Percentiles rank a stretch among this genome's conserved stretches.
These are phyloP conservation scores for Fabriciana adippe DNA, from an alignment of 2,888 invertebrate genomes.

Conservation along the genomic window DNA sequence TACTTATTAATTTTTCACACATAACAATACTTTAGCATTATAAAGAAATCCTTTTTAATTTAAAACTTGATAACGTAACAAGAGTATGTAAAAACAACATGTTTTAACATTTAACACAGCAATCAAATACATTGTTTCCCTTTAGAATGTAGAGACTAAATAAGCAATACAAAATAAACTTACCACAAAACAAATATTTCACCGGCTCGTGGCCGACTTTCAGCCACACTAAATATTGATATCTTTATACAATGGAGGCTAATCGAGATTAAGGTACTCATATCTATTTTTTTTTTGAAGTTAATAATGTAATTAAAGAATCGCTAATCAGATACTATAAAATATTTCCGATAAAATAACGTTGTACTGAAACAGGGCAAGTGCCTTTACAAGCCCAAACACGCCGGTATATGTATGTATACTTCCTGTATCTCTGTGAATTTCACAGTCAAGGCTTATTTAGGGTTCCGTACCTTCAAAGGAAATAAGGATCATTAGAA, in stretches of 20 bases:
- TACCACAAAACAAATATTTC: constrained; percentile 47
- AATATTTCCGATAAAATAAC: constrained; percentile 28
- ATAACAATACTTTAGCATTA: too few species aligned
- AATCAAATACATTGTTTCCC: background rate
- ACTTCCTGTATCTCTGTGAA: too few species aligned
- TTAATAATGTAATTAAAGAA: constrained; percentile 45
- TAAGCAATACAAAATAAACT: constrained; percentile 41
- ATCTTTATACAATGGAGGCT: constrained; percentile 35
- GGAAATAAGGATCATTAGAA: too few species aligned
- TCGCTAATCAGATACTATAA: constrained; percentile 40
- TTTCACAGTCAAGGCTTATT: too few species aligned
- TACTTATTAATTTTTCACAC: too few species aligned
- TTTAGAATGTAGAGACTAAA: constrained; percentile 1
- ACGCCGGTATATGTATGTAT: too few species aligned
- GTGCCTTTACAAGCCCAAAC: too few species aligned
- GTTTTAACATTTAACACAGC: too few species aligned
- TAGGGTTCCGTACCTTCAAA: too few species aligned
- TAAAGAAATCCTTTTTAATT: too few species aligned
- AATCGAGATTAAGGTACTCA: constrained; percentile 53
- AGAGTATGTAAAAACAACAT: too few species aligned
- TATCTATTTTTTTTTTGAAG: constrained; percentile 40
- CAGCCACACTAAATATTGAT: constrained; percentile 57
- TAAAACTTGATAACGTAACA: too few species aligned
- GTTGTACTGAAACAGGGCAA: constrained; percentile 19
- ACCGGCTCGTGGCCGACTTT: constrained; percentile 59